Evolutionary conservation across 2,113 vertebrate genomes (phyloP), one percentile per base, ranked within the genome.

Genomic region (Podilymbus podiceps): DNA sequence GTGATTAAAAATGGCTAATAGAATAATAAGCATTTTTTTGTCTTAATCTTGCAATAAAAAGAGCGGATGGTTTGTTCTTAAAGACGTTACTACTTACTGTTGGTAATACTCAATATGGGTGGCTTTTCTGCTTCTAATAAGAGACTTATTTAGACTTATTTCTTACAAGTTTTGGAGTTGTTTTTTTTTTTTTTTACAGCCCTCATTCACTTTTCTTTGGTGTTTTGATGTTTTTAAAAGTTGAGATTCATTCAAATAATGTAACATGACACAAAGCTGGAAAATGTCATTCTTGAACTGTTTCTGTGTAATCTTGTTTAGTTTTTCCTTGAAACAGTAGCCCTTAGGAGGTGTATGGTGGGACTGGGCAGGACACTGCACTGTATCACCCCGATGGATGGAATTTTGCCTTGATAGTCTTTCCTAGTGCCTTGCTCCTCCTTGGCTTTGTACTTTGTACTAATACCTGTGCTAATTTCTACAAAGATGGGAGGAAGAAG

Each of bases 271-370:
- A 76, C 62, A 69, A 94, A 90, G 69, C 92, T 97, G 95, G 95
- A 89, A 89, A 93, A 92, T 47, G 55, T 95, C 90, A 91, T 14
- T 92, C 74, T 91, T 46, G 73, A 76, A n/a, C 66, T 58, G 60
- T 64, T 94, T 55, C 72, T 87, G 35, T 87, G 89, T 85, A 73
- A 72, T 89, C 82, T 91, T 88, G 75, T 89, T 90, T 92, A 91
- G 73, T 85, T 87, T 85, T 92, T 76, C 33, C 92, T 97, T 89
- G 84, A 92, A 97, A 92, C 90, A 71, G 86, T 92, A 92, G 90
- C 86, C 86, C 62, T 17, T 1, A 73, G 86, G 95, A 93, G 66
- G 50, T 79, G 80, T 71, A 2, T 0, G 15, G 56, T 93, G 90
- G 85, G 95, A 90, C 74, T 0, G 7, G 35, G 81, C 80, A 46